A percentile compares a stretch with the other conserved stretches of the same genome.
Evolutionary conservation across 2,888 invertebrate genomes (phyloP).

Genomic region (Ernsta delagoae): DNA sequence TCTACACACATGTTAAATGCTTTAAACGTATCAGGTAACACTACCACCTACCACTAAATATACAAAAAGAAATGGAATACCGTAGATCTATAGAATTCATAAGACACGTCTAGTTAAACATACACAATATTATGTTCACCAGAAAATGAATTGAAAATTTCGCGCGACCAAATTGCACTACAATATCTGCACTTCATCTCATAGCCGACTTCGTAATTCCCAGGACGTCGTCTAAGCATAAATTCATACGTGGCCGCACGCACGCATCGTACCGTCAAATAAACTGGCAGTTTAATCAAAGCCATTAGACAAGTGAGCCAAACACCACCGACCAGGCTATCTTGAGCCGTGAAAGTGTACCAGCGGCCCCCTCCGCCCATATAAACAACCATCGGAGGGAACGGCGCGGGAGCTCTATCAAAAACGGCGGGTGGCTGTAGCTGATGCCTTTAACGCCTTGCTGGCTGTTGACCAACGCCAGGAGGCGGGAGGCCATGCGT

Average conservation of each 20-base stretch:
- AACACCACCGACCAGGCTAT: slow-evolving; percentile 66
- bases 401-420: slow-evolving; percentile 59
- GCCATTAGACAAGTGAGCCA: slow-evolving; percentile 84
- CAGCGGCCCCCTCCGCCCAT: slow-evolving; percentile 48
- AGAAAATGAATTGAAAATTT: too few relatives aligned
- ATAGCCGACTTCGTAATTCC: slow-evolving; percentile 64
- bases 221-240: slow-evolving; percentile 77
- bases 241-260: slow-evolving; percentile 81
- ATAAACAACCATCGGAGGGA: slow-evolving; percentile 44
- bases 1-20: too few relatives aligned
- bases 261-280: slow-evolving; percentile 83
- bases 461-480: slow-evolving; percentile 82
- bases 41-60: too few relatives aligned
- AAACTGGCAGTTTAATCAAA: slow-evolving; percentile 85
- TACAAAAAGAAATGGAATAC: too few relatives aligned
- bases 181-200: slow-evolving; percentile 13
- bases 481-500: slow-evolving; percentile 80
- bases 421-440: slow-evolving; percentile 69
- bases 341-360: slow-evolving; percentile 61
- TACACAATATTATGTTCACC: too few relatives aligned
- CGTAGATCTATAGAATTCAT: too few relatives aligned
- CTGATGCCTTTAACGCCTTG: slow-evolving; percentile 84
- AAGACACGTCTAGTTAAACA: too few relatives aligned
- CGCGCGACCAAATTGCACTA: background rate
- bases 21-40: too few relatives aligned